Evolutionary conservation across 2,113 vertebrate genomes (phyloP), one percentile per base, ranked within the genome.

Genomic region (Formicarius rufipectus): DNA sequence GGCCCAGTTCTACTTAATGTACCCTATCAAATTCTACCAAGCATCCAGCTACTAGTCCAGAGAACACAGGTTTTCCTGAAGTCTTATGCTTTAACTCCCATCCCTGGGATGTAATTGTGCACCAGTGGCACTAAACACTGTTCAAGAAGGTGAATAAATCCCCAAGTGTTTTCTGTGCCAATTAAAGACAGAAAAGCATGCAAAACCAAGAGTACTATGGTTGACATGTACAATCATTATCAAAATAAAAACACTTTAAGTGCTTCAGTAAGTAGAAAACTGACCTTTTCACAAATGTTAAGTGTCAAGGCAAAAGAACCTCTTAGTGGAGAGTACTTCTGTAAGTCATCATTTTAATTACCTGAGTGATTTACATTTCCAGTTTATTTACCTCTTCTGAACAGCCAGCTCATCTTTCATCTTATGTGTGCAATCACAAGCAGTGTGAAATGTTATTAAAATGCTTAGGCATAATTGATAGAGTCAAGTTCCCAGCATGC

Each of bases 371-470:
- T 91, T 95, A 75, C 42, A 71, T 60, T 89, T 94, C 56, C 62
- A 87, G 44, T 68, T 94, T 94, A 86, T 87, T 94, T 93, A 87
- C 42, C 56, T 55, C 47, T 87, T 95, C 66, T 87, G 52, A 84
- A 75, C 52, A 87, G 35, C 22, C 50, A 93, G 9, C 50, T 89
- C 47, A 84, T 90, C 73, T 81, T 92, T 95, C 83, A 86, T 93
- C 59, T 89, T 90, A 40, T 92, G 60, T 92, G 80, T 78, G 37
- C 73, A 92, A 71, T 92, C 90, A 89, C 73, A 89, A 89, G 47
- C 71, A 75, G 64, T 87, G 44, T 87, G 77, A 95, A 96, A 94
- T 64, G 86, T 84, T 94, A 91, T 94, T 92, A 84, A 92, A 94
- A 91, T 14, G 24, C n/a, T 68, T 90, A 67, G 53, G 33, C 40